Evolutionary conservation across 2,113 vertebrate species (phyloP), one percentile per base, ranked within the genome.

Genomic region (Platycercus adscitus): DNA sequence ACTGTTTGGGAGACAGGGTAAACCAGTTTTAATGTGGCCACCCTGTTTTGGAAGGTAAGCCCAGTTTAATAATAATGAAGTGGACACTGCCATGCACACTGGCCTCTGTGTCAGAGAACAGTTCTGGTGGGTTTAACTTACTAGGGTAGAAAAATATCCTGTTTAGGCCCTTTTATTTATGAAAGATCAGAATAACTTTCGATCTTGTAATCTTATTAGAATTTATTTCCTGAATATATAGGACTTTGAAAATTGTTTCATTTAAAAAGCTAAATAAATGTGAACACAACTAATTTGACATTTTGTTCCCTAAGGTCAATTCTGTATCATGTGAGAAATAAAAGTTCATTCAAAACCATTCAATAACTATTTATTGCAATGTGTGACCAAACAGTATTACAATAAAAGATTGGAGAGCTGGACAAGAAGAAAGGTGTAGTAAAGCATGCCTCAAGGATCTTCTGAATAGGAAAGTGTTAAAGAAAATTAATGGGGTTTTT

Each of bases 171-270:
- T 83, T 86, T 72, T 47, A 18, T 69, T 73, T 86, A 39, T 44
- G 61, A 93, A 95, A 83, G 53, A 64, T 91, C 64, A 96, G 8
- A 91, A 80, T 58, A 88, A 83, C 21, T 81, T 56, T 47, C 88
- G 41, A 86, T 26, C 53, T 65, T 0, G 52, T 86, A 86, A 65
- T 88, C 56, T 52, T 47, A 19, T 56, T 65, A 83, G 35, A 80
- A 56, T 88, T 77, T 86, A 44, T 71, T 90, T 88, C 79, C 86
- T 90, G 63, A 56, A 56, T 52, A 29, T n/a, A 39, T 18, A 3
- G 0, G 52, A 49, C 13, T 72, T 63, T 31, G 13, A 91, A 35
- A 69, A 23, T 33, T 73, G 46, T 61, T 81, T 52, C 41, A 28
- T 61, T 68, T 55, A 49, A 89, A 91, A 28, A 39, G 8, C 6